Base-by-base conservation (phyloP, 2,888 invertebrate species). In the Epistrophella euchroma region DNA sequence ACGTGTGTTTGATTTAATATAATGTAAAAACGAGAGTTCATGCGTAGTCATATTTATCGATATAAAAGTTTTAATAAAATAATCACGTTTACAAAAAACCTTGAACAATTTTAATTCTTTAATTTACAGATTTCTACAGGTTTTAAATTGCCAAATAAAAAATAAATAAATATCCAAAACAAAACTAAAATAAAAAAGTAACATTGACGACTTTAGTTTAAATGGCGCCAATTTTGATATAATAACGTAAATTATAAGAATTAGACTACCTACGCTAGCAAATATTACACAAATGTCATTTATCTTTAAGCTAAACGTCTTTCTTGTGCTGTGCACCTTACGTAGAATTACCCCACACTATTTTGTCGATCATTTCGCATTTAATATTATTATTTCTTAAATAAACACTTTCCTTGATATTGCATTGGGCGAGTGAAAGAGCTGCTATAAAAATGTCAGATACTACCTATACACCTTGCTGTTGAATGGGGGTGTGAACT, bases 381-480 rank as follows among this genome's bases (percentile, higher is more conserved):
- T 50, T 19, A 10, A 32, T 47, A 37, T 62, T 62, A 62, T 62
- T 64, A 47, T 43, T 64, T 50, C 37, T 35, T 68, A 68, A 68
- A 68, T 68, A 68, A 68, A 68, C 66, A 68, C 66, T 32, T 50
- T 15, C 25, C 25, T 4, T 25, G 22, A 43, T 66, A 68, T 50
- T 50, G 19, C 10, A 68, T 50, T 19, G 35, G 66, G 50, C 66
- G 50, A 50, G 37, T 47, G 66, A 50, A 50, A 68, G 66, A 68
- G 50, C 10, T 50, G 50, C 50, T 22, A 68, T 68, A 50, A 68
- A 68, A 68, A 68, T 50, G 47, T 68, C 66, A 50, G 66, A 68
- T 45, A 40, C 11, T 11, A 15, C 9, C 32, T 25, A 55, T 5
- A 60, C n/a, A 28, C 45, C 7, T 66, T 35, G 32, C 15, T 25